A percentile compares a stretch with the other conserved stretches of the same genome.
Conservation (phyloP, 2,888 invertebrate genomes). For the Baccha elongata region DNA sequence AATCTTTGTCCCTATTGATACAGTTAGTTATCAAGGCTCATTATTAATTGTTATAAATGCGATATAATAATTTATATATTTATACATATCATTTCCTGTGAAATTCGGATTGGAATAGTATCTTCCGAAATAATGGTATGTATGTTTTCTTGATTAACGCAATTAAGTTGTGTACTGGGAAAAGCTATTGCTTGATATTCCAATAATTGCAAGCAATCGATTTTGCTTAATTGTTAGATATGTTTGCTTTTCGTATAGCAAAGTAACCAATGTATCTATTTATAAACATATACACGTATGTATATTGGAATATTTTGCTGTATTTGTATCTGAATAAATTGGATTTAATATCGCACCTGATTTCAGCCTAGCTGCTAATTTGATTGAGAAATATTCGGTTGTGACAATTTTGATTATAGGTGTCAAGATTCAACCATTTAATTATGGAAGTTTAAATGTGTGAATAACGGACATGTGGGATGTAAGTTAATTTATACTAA, state of each 20-base stretch:
- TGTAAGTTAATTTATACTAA: too few relatives aligned
- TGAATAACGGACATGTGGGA: too few relatives aligned
- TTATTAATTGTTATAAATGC: conserved; percentile 22
- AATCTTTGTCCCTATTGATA: conserved; percentile 5
- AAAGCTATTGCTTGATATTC: conserved; percentile 9
- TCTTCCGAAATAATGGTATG: conserved; percentile 26
- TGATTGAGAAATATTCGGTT: conserved; percentile 28
- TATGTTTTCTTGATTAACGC: conserved; percentile 27
- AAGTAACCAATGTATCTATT: background rate
- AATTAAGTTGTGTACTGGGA: conserved; percentile 17
- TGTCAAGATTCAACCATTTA: background rate
- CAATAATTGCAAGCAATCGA: background rate
- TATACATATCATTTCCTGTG: conserved; percentile 1
- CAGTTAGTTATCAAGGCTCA: conserved; percentile 11
- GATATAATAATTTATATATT: too few relatives aligned
- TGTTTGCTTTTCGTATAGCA: background rate
- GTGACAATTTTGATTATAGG: conserved; percentile 12
- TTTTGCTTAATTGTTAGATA: background rate
- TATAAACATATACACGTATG: background rate
- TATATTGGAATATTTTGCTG: conserved; percentile 1
- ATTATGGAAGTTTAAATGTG: too few relatives aligned
- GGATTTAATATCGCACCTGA: conserved; percentile 17
- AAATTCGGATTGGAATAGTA: conserved; percentile 15
- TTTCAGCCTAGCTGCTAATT: conserved; percentile 12
- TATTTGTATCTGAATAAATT: background rate